Evolutionary conservation across 1,140 invertebrate species (phyloP), one percentile per base, ranked within the genome.

Genomic region (Calephelis virginiensis): DNA sequence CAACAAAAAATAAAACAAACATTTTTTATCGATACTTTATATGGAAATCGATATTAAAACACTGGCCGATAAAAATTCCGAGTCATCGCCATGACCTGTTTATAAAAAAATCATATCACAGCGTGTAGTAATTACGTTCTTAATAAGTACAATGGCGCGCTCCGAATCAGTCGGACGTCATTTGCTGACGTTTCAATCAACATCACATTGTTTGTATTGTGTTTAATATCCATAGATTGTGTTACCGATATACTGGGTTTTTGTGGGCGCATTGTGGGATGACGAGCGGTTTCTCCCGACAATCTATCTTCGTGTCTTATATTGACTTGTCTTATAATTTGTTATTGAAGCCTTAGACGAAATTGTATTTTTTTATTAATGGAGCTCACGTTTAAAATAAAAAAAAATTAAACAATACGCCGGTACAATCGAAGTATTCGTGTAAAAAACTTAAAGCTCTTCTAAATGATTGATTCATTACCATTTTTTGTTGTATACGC

Each of bases 161-260:
- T 67, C 69, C 56, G 70, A 73, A 71, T 73, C 68, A 70, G 69
- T 76, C 71, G 71, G 64, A 62, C 76, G 74, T 80, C 77, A 76
- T 79, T 65, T 75, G 76, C 80, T 88, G 85, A 88, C 83, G 82
- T 88, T 88, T 88, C 85, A 88, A 88, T 88, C 85, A 86, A 76
- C 82, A 79, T 80, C 66, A 72, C 77, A 80, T 85, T 88, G 85
- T 88, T 88, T 85, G 85, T 83, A 81, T 88, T 88, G 81, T 86
- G 82, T 85, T 82, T 83, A 83, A 83, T 82, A 81, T 83, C 75
- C 78, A 75, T 76, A 87, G 86, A 89, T 89, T 81, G 83, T 89
- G 86, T 85, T 89, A 89, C 77, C 75, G 86, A 89, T 89, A 87
- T 85, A 87, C 82, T 62, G 71, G 63, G 76, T 84, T 86, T 82